Percentiles rank a stretch among this genome's conserved stretches.
These are phyloP conservation scores for Cygnus atratus DNA, from an alignment of 2,113 vertebrate species.

Conservation along the genomic window DNA sequence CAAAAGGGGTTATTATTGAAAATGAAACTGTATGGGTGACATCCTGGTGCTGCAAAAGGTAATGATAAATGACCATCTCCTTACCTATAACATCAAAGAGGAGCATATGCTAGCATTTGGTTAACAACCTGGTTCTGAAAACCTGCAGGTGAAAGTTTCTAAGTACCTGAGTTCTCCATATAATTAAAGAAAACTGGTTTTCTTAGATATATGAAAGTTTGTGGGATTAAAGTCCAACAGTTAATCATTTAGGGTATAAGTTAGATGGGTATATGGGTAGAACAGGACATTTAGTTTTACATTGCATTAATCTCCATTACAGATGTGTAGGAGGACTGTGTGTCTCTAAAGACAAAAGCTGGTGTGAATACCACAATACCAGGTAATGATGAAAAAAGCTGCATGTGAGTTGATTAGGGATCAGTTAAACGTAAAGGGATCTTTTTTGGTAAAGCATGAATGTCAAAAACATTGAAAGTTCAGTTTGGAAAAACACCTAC, in stretches of 20 bases:
- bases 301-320: neutral
- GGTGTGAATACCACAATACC: neutral
- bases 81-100: neutral
- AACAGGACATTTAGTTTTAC: neutral
- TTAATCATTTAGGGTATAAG: neutral
- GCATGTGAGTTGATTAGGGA: neutral
- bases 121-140: neutral
- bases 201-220: neutral
- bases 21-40: neutral
- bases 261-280: neutral
- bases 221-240: neutral
- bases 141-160: neutral
- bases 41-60: neutral
- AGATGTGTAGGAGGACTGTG: neutral
- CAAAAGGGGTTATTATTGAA: neutral
- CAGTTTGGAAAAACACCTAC: neutral
- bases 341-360: neutral
- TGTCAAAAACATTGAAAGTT: neutral
- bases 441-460: neutral
- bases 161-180: neutral
- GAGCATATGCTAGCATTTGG: neutral
- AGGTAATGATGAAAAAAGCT: neutral
- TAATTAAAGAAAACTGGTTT: neutral
- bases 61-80: neutral
- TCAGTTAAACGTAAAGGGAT: neutral